Base-by-base conservation (phyloP, 1,140 invertebrate species). In the Idris sp. region DNA sequence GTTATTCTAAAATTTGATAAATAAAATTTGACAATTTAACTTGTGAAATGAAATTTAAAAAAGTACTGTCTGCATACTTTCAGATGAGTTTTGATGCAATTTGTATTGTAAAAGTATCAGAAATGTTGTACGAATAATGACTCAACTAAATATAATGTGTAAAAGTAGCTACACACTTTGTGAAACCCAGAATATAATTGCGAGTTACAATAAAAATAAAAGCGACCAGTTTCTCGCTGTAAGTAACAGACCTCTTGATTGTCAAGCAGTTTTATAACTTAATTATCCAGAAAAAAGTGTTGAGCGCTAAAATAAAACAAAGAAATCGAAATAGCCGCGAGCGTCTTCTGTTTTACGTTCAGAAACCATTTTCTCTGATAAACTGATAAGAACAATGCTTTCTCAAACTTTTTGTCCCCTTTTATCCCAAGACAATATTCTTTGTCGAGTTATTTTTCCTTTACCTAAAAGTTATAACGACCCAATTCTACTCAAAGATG, bases 381-480 rank as follows among this genome's bases (percentile, higher is more conserved):
- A 72, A 72, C 62, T 67, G 74, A 72, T 71, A 68, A 72, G 41
- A 30, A 28, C 65, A 71, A 58, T 48, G 46, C 67, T 61, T 68
- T 67, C 48, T 54, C n/a, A 10, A 58, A 65, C 43, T 64, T 64
- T 74, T 64, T 74, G 4, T 68, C 36, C 48, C 26, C 28, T 25
- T 75, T 69, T 62, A 53, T 69, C 44, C 38, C 43, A 16, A 33
- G 62, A 74, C 62, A 58, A 43, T 62, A 67, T 68, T 51, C 74
- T 76, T 68, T 64, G 44, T 62, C 67, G 44, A 76, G 58, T 76
- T 72, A 68, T 76, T 62, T 72, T 72, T 61, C 56, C 44, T 68
- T 72, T 76, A 68, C 62, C 7, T 73, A 44, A 58, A 73, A 76
- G 56, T 76, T 56, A 72, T 76, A 73, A 76, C 49, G 68, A 72